Percentiles rank a stretch among this genome's conserved stretches.
Evolutionary conservation across 2,113 vertebrate species (phyloP).

Genomic region (Cariama cristata): DNA sequence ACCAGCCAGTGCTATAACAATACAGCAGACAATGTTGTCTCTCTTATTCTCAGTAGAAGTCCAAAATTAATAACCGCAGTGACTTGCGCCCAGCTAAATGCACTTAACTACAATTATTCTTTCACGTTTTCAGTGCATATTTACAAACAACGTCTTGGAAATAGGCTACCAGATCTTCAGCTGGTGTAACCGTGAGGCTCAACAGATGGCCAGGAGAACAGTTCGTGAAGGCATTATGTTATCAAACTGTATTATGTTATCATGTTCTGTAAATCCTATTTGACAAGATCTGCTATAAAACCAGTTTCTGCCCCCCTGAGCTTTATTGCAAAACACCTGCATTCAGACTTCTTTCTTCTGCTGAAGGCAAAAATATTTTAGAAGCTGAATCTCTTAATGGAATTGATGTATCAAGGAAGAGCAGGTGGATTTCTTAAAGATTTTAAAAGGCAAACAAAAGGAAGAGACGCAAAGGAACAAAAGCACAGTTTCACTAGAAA

Average conservation of each 20-base stretch:
- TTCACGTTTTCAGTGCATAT: slow-evolving; percentile 14
- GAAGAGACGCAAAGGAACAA: neutral
- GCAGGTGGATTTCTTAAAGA: slow-evolving; percentile 10
- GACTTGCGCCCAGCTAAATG: slow-evolving; percentile 3
- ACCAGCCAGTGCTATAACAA: neutral
- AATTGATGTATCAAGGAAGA: slow-evolving; percentile 33
- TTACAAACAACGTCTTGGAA: slow-evolving; percentile 54
- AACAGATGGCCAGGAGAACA: slow-evolving; percentile 41
- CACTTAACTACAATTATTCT: slow-evolving; percentile 26
- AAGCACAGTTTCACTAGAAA: slow-evolving; percentile 32
- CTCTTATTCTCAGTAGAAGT: neutral
- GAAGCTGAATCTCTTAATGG: slow-evolving; percentile 29
- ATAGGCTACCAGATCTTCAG: slow-evolving; percentile 33
- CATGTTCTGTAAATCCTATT: slow-evolving; percentile 5
- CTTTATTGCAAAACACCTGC: slow-evolving; percentile 45
- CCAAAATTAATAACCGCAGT: neutral
- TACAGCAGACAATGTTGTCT: neutral
- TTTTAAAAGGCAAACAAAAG: slow-evolving; percentile 25
- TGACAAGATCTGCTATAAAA: slow-evolving; percentile 55
- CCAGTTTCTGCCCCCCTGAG: slow-evolving; percentile 28
- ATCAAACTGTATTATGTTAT: neutral
- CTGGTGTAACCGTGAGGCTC: neutral
- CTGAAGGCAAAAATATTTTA: slow-evolving; percentile 42
- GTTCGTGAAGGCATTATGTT: slow-evolving; percentile 12
- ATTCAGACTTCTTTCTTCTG: slow-evolving; percentile 22